These are phyloP conservation scores for Caradrina clavipalpis DNA, from an alignment of 2,888 invertebrate genomes.

Conservation along the genomic window DNA sequence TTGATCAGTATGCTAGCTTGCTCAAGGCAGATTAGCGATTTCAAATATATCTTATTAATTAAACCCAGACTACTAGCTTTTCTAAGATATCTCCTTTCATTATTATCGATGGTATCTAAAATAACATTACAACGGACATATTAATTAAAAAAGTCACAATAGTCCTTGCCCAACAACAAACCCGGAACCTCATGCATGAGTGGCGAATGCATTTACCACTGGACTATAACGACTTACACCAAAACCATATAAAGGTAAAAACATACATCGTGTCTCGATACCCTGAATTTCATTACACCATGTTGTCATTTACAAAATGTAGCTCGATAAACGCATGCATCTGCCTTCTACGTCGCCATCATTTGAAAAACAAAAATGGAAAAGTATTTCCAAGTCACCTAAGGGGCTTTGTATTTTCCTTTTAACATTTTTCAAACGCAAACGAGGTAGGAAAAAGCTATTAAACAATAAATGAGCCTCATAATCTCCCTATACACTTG, in stretches of 20 bases:
- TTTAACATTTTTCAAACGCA: conserved; percentile 36
- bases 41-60: too few relatives aligned
- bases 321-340: conserved; percentile 72
- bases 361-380: conserved; percentile 57
- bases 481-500: conserved; percentile 60
- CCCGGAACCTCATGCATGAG: too few relatives aligned
- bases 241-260: conserved; percentile 4
- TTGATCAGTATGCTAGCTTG: too few relatives aligned
- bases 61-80: too few relatives aligned
- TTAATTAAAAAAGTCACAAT: too few relatives aligned
- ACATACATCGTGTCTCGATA: conserved; percentile 55
- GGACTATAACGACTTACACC: too few relatives aligned
- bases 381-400: conserved; percentile 63
- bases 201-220: too few relatives aligned
- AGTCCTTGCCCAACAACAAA: too few relatives aligned
- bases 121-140: too few relatives aligned
- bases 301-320: conserved; percentile 72
- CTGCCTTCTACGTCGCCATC: conserved; percentile 32
- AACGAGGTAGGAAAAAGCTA: conserved; percentile 52
- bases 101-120: too few relatives aligned
- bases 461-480: conserved; percentile 58
- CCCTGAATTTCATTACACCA: conserved; percentile 73
- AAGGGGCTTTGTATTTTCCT: conserved; percentile 55
- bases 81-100: too few relatives aligned
- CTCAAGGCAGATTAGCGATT: too few relatives aligned